Conservation (phyloP, 2,113 vertebrate genomes). For the Phrynocephalus versicolor region DNA sequence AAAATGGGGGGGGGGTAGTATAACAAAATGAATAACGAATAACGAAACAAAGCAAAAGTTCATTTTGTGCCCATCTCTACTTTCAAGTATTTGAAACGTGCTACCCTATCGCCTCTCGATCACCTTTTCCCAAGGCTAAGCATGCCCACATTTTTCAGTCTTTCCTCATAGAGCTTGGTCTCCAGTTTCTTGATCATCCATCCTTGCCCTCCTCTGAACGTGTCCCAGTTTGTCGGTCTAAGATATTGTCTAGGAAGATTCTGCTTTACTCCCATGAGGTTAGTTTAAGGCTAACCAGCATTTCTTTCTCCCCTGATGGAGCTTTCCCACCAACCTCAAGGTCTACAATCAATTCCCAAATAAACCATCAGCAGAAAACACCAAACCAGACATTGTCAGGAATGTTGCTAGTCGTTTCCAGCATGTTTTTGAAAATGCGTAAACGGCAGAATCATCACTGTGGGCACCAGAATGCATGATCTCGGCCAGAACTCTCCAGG, state of each 20-base stretch:
- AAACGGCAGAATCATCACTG: conserved; percentile 1
- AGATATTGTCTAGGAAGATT: neutral
- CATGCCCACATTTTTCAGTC: no score
- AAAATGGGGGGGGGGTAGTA: no score
- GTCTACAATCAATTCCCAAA: neutral
- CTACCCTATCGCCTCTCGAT: no score
- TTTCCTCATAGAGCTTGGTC: no score
- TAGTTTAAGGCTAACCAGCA: neutral
- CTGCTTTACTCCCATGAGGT: neutral
- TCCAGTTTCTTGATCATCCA: no score
- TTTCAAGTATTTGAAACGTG: no score
- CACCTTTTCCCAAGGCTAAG: no score
- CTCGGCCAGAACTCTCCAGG: conserved; percentile 27
- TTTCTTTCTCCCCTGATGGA: neutral
- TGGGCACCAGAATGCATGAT: neutral
- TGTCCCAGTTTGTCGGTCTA: neutral
- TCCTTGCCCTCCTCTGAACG: no score
- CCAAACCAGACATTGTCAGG: neutral
- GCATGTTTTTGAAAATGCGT: neutral
- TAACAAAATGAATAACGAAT: no score
- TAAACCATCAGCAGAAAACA: neutral
- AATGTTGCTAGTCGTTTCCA: neutral
- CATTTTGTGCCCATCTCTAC: no score
- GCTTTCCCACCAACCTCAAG: neutral
- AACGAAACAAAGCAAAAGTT: no score